Base-by-base conservation (phyloP, 2,888 invertebrate genomes). In the Endomychus coccineus region DNA sequence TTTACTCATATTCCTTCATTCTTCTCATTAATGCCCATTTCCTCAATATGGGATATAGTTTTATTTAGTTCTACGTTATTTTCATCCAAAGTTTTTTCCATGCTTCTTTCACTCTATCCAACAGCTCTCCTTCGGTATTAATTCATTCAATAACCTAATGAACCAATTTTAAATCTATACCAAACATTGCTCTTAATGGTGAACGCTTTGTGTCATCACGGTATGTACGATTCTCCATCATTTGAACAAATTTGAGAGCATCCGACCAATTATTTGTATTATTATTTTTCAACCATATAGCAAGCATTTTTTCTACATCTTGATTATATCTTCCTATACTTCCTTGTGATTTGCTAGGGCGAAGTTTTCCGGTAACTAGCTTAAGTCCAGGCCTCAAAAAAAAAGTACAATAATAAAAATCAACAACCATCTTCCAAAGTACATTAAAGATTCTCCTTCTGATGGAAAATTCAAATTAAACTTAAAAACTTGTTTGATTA, bases 71-170 rank as follows among this genome's bases (percentile, higher is more conserved):
- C 19, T 19, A 19, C 19, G 5, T 7, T 19, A 19, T 7, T 5
- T 19, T 19, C 19, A 19, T 19, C 19, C 12, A 36, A 27, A 32
- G 36, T 32, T 19, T 36, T 36, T 32, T 36, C 32, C 21, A 32
- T 36, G 19, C 29, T 36, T 36, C 36, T 36, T 32, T 36, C 31
- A 36, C 36, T 19, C 17, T 36, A 16, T 30, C 11, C 2, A 32
- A 36, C 16, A 36, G 17, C 36, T 36, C 31, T 34, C 31, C 31
- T 36, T 36, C 31, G 15, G 36, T 36, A 36, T 16, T 36, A 36
- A 36, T 36, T 36, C 17, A 28, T 36, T 36, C 36, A 36, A 36
- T 36, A 36, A 30, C 29, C 11, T 36, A 28, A 32, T 34, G 30
- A 32, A 29, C 16, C 31, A 37, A 23, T 34, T 36, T 36, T 36